phyloP scores from a whole-genome alignment of 2,113 vertebrate species.

The Pedetes capensis region DNA sequence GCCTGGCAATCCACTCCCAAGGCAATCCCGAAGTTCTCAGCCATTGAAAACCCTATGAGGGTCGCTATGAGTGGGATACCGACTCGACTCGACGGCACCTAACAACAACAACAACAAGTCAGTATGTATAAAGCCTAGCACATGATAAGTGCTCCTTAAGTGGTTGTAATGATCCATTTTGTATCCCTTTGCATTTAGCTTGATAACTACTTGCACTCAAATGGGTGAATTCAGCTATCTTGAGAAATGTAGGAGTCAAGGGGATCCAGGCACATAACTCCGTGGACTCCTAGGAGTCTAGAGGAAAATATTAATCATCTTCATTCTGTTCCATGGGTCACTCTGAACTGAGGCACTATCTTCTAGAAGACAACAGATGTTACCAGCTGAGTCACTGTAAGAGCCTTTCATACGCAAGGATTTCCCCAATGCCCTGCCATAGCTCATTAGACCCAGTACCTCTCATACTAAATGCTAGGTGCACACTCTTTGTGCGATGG shows the following conservation, averaged over 20 bases:
- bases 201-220: constrained; percentile 18
- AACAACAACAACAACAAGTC: too few relatives aligned
- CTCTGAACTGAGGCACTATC: neutral
- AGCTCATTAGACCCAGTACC: neutral
- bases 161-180: neutral
- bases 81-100: too few relatives aligned
- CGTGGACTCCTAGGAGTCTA: constrained; percentile 17
- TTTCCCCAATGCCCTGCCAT: neutral
- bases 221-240: neutral
- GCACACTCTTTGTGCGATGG: neutral
- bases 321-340: constrained; percentile 22
- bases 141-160: neutral
- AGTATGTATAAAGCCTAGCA: neutral
- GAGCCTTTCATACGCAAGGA: neutral
- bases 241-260: neutral
- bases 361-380: constrained; percentile 14
- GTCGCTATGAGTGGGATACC: too few relatives aligned
- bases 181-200: constrained; percentile 31
- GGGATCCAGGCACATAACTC: neutral
- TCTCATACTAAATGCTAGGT: neutral
- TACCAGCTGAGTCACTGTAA: neutral
- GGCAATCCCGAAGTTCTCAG: too few relatives aligned
- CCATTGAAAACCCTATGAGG: too few relatives aligned
- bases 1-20: too few relatives aligned
- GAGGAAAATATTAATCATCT: constrained; percentile 41